phyloP scores from a whole-genome alignment of 2,888 invertebrate species.

The Stenichneumon culpator region DNA sequence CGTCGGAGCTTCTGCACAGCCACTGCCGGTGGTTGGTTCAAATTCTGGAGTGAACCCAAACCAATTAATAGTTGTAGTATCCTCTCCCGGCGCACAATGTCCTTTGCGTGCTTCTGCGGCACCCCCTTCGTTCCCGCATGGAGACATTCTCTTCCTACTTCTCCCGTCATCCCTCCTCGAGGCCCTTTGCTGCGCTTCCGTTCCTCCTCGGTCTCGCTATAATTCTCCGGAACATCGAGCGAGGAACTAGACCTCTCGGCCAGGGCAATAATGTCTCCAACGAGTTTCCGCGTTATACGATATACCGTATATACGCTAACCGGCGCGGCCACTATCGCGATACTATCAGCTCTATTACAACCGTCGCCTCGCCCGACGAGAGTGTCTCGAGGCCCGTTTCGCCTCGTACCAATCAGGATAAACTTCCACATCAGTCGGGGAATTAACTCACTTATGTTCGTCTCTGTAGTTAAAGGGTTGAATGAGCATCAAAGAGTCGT shows the following conservation, averaged over 20 bases:
- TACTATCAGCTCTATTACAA: constrained; percentile 40
- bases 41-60: constrained; percentile 70
- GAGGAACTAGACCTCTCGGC: constrained; percentile 37
- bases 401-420: constrained; percentile 22
- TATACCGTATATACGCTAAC: constrained; percentile 17
- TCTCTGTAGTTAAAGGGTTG: neutral
- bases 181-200: constrained; percentile 43
- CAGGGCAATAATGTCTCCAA: constrained; percentile 56
- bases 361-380: neutral
- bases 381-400: neutral
- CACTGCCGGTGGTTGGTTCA: constrained; percentile 31
- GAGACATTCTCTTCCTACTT: constrained; percentile 11
- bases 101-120: constrained; percentile 26
- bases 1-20: constrained; percentile 43
- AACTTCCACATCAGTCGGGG: constrained; percentile 8
- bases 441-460: neutral
- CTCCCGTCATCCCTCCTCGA: constrained; percentile 35
- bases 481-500: neutral
- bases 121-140: neutral
- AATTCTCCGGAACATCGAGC: constrained; percentile 52
- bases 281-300: constrained; percentile 57
- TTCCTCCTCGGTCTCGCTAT: constrained; percentile 47
- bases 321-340: constrained; percentile 38
- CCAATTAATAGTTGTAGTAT: constrained; percentile 75
- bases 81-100: constrained; percentile 51